phyloP scores from a whole-genome alignment of 2,888 invertebrate species.

The Notodonta ziczac region DNA sequence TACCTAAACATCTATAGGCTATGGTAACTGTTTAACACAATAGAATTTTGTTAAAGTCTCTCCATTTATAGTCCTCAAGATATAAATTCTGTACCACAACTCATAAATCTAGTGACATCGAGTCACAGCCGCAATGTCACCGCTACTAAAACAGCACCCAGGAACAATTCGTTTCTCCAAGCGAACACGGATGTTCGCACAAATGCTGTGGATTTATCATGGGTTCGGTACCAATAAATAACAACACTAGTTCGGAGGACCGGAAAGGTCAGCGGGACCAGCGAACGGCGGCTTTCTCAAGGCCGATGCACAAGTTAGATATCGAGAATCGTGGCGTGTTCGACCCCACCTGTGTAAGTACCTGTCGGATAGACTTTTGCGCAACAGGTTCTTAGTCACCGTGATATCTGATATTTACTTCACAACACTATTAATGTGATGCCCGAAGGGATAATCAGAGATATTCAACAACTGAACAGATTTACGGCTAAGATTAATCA shows the following conservation, averaged over 20 bases:
- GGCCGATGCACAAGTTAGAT: conserved; percentile 74
- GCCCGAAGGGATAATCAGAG: neutral
- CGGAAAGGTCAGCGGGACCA: conserved; percentile 60
- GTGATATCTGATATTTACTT: conserved; percentile 14
- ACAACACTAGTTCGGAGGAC: conserved; percentile 51
- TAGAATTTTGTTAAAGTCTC: no score
- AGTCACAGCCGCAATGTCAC: conserved; percentile 35
- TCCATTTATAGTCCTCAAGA: neutral
- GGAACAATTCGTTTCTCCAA: conserved; percentile 50
- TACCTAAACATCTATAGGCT: no score
- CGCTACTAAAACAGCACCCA: conserved; percentile 49
- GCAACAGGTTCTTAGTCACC: conserved; percentile 36
- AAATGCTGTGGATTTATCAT: conserved; percentile 71
- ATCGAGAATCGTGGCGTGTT: conserved; percentile 59
- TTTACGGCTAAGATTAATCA: neutral
- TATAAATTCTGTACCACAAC: conserved; percentile 23
- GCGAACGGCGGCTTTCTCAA: conserved; percentile 67
- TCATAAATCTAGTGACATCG: conserved; percentile 25
- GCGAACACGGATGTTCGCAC: conserved; percentile 70
- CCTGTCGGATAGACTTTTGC: conserved; percentile 40
- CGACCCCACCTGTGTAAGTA: conserved; percentile 63
- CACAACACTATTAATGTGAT: conserved; percentile 1
- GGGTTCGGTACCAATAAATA: conserved; percentile 68
- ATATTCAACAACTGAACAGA: neutral
- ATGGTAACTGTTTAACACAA: no score